Conservation (phyloP, 1,140 invertebrate genomes). For the Zaprionus africanus region DNA sequence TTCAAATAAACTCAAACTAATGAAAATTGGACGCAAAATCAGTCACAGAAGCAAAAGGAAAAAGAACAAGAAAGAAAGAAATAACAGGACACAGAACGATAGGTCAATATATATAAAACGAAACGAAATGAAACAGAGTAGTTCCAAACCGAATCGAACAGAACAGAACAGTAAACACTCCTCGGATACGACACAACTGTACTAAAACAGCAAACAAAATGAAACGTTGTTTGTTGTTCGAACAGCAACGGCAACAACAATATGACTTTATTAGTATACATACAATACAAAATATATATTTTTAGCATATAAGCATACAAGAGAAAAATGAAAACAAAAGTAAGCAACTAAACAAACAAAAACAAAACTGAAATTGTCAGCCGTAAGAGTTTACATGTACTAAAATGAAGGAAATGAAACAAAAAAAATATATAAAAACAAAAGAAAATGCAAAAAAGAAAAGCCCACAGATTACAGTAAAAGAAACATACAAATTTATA, state of each 20-base stretch:
- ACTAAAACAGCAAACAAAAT: slow-evolving; percentile 41
- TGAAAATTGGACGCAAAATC: slow-evolving; percentile 29
- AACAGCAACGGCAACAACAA: slow-evolving; percentile 11
- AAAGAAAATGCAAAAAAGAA: slow-evolving; percentile 17
- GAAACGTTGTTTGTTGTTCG: background rate
- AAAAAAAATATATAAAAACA: slow-evolving; percentile 18
- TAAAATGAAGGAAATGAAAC: slow-evolving; percentile 27
- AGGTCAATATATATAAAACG: slow-evolving; percentile 23
- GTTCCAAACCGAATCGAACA: slow-evolving; percentile 24
- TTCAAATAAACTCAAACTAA: slow-evolving; percentile 31
- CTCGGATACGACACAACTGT: slow-evolving; percentile 43
- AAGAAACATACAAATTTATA: slow-evolving; percentile 20
- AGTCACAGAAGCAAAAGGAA: slow-evolving; percentile 36
- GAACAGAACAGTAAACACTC: slow-evolving; percentile 33
- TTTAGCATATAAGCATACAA: slow-evolving; percentile 44
- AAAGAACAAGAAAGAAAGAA: slow-evolving; percentile 21
- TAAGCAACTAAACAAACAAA: background rate
- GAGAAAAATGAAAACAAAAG: slow-evolving; percentile 16
- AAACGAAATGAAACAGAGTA: slow-evolving; percentile 16
- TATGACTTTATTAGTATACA: slow-evolving; percentile 44
- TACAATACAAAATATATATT: slow-evolving; percentile 47
- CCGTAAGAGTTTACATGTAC: slow-evolving; percentile 40
- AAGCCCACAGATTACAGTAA: slow-evolving; percentile 14
- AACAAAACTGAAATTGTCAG: slow-evolving; percentile 38
- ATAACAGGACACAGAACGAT: slow-evolving; percentile 38